A percentile compares a stretch with the other conserved stretches of the same genome.
Conservation (phyloP, 2,888 invertebrate species). For the Catocala nupta region DNA sequence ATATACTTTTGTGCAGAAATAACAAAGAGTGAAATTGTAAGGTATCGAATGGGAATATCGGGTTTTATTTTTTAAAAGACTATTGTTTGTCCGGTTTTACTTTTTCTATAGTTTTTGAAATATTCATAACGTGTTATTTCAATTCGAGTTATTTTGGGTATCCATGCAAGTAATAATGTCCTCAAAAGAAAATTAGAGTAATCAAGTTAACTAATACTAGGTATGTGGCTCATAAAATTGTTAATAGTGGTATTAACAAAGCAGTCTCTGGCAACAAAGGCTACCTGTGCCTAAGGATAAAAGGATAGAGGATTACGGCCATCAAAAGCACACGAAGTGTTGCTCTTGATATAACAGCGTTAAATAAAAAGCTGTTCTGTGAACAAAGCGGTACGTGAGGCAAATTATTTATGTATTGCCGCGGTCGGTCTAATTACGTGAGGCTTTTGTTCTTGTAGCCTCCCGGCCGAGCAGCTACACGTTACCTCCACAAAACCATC, state of each 20-base stretch:
- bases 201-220: slow-evolving; percentile 43
- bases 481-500: slow-evolving; percentile 66
- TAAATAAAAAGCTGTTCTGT: slow-evolving; percentile 83
- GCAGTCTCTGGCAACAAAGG: slow-evolving; percentile 47
- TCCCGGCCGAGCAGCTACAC: slow-evolving; percentile 64
- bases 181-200: slow-evolving; percentile 24
- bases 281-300: slow-evolving; percentile 65
- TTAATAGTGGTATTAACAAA: slow-evolving; percentile 59
- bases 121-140: background rate
- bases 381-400: slow-evolving; percentile 85
- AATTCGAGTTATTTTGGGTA: too few relatives aligned
- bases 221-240: slow-evolving; percentile 48
- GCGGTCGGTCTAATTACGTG: slow-evolving; percentile 85
- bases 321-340: slow-evolving; percentile 79
- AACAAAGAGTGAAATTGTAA: slow-evolving; percentile 67
- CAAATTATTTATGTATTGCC: slow-evolving; percentile 87
- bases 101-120: slow-evolving; percentile 33
- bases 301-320: slow-evolving; percentile 73
- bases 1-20: slow-evolving; percentile 63
- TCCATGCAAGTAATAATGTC: background rate
- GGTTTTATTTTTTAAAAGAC: slow-evolving; percentile 57
- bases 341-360: slow-evolving; percentile 82
- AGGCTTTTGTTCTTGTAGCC: slow-evolving; percentile 82
- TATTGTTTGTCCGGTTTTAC: slow-evolving; percentile 45
- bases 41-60: slow-evolving; percentile 63